Conservation (phyloP, 2,797 vertebrate genomes). For the Geotrypetes seraphini region DNA sequence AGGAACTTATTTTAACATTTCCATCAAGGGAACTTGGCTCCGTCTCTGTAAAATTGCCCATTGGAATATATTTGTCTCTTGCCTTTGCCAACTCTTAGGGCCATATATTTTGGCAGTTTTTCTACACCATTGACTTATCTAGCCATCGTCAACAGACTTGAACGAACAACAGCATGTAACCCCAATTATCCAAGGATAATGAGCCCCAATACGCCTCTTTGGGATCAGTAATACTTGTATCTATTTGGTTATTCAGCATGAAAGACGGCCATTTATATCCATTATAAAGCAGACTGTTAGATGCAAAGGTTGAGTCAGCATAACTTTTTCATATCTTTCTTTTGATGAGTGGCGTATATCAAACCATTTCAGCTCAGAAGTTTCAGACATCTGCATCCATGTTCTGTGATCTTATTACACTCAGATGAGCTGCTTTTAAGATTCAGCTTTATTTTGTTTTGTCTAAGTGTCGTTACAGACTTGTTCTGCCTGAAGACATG, state of each 20-base stretch:
- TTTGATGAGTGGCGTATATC: neutral
- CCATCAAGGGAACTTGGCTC: neutral
- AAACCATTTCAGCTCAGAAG: fast-evolving
- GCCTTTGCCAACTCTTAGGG: neutral
- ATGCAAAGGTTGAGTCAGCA: neutral
- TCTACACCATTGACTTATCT: neutral
- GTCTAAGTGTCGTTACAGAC: neutral
- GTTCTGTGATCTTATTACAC: neutral
- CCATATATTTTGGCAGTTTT: neutral
- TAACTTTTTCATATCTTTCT: neutral
- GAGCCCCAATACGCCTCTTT: slow-evolving; percentile 15
- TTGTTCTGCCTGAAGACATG: slow-evolving; percentile 2
- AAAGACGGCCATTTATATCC: slow-evolving; percentile 26
- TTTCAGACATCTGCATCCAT: neutral
- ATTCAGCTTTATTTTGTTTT: neutral
- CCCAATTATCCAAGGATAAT: slow-evolving; percentile 38
- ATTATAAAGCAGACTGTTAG: slow-evolving; percentile 6
- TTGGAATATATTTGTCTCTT: fast-evolving
- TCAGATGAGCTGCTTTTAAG: neutral
- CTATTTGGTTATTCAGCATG: slow-evolving; percentile 29
- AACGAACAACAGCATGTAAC: slow-evolving; percentile 22
- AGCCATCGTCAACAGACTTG: slow-evolving; percentile 20
- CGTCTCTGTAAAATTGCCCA: too few species aligned
- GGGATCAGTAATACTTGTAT: slow-evolving; percentile 2
- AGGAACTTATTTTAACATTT: neutral